Percentiles rank a stretch among this genome's conserved stretches.
Evolutionary conservation across 2,113 vertebrate species (phyloP).

Genomic region (Malurus alboscapulatus): DNA sequence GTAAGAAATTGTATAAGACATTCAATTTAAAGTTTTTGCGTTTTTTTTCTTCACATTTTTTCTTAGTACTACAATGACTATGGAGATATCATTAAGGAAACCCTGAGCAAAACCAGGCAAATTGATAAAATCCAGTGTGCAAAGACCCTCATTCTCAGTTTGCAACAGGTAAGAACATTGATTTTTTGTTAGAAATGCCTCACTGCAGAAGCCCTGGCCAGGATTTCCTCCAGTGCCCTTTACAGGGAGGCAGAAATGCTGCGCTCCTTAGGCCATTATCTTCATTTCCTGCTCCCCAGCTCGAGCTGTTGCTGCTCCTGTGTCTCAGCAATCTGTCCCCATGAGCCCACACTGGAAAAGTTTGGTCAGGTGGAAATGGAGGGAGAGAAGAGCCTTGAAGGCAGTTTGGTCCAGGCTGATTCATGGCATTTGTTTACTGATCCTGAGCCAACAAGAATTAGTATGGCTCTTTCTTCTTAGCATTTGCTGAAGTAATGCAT

Average conservation of each 20-base stretch:
- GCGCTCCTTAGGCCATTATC: neutral
- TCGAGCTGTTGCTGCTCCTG: neutral
- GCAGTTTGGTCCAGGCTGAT: neutral
- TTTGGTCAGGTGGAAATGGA: neutral
- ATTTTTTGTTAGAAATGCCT: neutral
- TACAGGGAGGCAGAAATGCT: neutral
- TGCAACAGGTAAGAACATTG: constrained; percentile 89
- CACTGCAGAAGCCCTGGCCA: neutral
- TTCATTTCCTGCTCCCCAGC: neutral
- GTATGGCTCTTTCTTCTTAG: neutral
- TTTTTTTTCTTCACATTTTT: neutral
- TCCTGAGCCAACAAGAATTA: neutral
- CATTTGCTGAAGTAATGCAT: neutral
- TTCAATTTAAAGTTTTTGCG: neutral
- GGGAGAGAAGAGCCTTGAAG: neutral
- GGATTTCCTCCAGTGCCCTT: neutral
- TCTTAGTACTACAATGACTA: constrained; percentile 97
- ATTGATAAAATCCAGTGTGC: constrained; percentile 99
- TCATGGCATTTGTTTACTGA: neutral
- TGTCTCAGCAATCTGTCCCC: neutral
- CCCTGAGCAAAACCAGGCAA: constrained; percentile 96
- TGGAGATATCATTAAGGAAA: constrained; percentile 99
- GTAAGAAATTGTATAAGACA: neutral
- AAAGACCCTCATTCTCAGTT: constrained; percentile 98
- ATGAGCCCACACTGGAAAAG: neutral